Base-by-base conservation (phyloP, 2,797 vertebrate species). In the Fundulus diaphanus region DNA sequence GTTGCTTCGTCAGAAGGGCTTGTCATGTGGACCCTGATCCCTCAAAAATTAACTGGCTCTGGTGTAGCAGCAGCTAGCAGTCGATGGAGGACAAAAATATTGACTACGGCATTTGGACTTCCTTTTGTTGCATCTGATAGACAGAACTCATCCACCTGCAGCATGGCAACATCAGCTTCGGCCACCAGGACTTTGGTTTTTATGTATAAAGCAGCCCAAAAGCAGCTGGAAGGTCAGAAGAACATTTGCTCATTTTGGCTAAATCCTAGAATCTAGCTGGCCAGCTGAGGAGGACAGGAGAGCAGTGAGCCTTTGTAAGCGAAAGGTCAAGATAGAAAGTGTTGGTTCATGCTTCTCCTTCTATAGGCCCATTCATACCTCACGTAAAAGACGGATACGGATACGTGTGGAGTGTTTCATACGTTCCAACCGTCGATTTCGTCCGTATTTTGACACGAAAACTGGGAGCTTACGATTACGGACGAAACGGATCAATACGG, bases 261-360 rank as follows among this genome's bases (percentile, higher is more conserved):
- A 48, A 48, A 48, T 48, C 46, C 15, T 48, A 48, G 46, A 48
- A 48, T 42, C 40, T 42, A 42, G 40, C 1, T 48, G 46, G 46
- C 49, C 20, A 51, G 6, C 16, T 22, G 18, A 22, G 22, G 3
- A 51, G 49, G 49, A 4, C 49, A 51, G 49, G 49, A 5, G 49
- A 51, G 20, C 49, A 20, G 22, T 12, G 3, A 51, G 4, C 20
- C 20, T 51, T 51, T 51, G 20, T 4, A 37, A 22, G 59, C 16
- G 8, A 63, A 63, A 63, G 18, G 31, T 61, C 57, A 35, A 61
- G 35, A 61, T 35, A 2, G 5, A 63, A 61, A 37, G 33, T 63
- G 57, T 35, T 61, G n/a, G n/a, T n/a, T 51, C 8, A 51, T 7
- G n/a, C 7, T 59, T 31, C 31, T 20, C 57, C 72, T 35, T 83